Conservation (phyloP, 2,888 invertebrate species). For the Parnassius glacialis region DNA sequence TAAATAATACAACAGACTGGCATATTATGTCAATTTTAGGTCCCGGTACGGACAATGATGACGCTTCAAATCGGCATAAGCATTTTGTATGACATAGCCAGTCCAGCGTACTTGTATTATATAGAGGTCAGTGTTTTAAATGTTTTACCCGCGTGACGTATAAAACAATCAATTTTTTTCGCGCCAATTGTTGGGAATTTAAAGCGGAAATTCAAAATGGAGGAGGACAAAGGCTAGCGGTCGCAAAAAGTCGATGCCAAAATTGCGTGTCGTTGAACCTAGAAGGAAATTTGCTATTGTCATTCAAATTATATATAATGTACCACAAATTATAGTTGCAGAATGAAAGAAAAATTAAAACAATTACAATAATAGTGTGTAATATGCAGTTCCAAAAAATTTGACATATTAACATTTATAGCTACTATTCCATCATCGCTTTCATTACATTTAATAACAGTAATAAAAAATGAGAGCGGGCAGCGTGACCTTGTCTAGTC, state of each 20-base stretch:
- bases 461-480: too few species aligned
- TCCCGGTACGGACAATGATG: too few species aligned
- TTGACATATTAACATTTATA: background rate
- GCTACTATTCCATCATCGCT: background rate
- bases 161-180: constrained; percentile 29
- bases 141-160: constrained; percentile 14
- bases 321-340: constrained; percentile 21
- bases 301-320: constrained; percentile 25
- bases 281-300: constrained; percentile 25
- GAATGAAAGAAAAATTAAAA: constrained; percentile 24
- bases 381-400: constrained; percentile 8
- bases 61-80: too few species aligned
- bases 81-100: too few species aligned
- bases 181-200: constrained; percentile 35
- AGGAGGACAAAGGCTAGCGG: constrained; percentile 40
- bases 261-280: constrained; percentile 25
- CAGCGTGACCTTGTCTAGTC: too few species aligned
- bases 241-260: constrained; percentile 28
- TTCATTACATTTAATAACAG: background rate
- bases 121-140: background rate
- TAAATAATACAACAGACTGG: too few species aligned
- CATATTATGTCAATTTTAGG: too few species aligned
- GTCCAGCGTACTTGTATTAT: too few species aligned
- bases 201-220: constrained; percentile 44
- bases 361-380: constrained; percentile 23